Conservation (phyloP, 1,140 invertebrate genomes). For the Bombus breviceps region DNA sequence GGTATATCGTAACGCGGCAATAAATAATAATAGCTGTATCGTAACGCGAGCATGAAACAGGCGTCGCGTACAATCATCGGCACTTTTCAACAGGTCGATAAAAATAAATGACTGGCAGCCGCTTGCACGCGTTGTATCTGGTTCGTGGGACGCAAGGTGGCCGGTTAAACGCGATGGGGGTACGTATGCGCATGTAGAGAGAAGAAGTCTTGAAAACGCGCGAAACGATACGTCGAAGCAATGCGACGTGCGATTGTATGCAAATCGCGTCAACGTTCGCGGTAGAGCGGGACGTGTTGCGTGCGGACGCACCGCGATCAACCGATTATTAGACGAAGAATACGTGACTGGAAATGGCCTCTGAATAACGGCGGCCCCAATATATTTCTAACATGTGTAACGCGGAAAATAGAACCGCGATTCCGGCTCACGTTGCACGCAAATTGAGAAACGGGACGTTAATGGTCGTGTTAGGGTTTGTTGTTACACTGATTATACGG, state of each 20-base stretch:
- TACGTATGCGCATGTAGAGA: background rate
- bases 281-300: slow-evolving; percentile 35
- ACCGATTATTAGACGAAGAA: slow-evolving; percentile 60
- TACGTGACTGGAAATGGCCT: slow-evolving; percentile 53
- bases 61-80: slow-evolving; percentile 11
- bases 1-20: background rate
- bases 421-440: too few species aligned
- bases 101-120: slow-evolving; percentile 33
- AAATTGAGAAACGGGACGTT: too few species aligned
- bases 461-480: too few species aligned
- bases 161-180: background rate
- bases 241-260: slow-evolving; percentile 62
- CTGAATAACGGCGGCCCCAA: slow-evolving; percentile 18
- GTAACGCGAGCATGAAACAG: background rate
- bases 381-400: slow-evolving; percentile 33
- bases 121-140: slow-evolving; percentile 19
- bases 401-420: background rate
- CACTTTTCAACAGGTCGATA: slow-evolving; percentile 21
- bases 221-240: slow-evolving; percentile 61
- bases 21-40: slow-evolving; percentile 32
- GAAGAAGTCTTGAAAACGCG: slow-evolving; percentile 59
- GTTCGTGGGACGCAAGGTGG: slow-evolving; percentile 5
- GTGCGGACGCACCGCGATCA: slow-evolving; percentile 37
- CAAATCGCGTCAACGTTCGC: slow-evolving; percentile 51
- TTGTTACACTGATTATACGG: too few species aligned